phyloP scores from a whole-genome alignment of 2,888 invertebrate genomes.

The Acanthopleura granulata region DNA sequence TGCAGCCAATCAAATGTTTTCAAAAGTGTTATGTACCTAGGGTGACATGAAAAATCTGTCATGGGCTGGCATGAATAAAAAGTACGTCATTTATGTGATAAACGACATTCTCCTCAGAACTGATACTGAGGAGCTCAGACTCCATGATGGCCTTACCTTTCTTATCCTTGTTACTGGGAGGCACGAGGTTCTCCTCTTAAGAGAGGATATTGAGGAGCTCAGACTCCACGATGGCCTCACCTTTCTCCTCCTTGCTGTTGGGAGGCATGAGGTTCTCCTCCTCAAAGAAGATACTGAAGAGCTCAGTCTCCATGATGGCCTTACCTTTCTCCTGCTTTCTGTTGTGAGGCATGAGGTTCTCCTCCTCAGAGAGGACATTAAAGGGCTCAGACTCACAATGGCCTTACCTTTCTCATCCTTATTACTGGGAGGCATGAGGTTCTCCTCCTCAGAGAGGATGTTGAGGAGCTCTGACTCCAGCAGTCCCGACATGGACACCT shows the following conservation, averaged over 20 bases:
- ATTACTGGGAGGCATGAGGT: conserved; percentile 29
- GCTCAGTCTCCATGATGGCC: not conserved
- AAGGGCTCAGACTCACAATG: not conserved
- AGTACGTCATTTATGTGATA: no score
- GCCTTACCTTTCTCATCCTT: conserved; percentile 65
- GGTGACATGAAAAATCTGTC: no score
- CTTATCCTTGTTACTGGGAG: conserved; percentile 53
- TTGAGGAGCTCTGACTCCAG: conserved; percentile 15
- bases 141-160: conserved; percentile 48
- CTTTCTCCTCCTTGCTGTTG: conserved; percentile 64
- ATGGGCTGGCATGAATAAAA: no score
- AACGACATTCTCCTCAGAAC: not conserved
- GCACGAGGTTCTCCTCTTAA: not conserved
- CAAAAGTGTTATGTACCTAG: no score
- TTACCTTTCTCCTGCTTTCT: conserved; percentile 48
- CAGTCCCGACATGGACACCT: conserved; percentile 3
- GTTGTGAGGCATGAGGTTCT: conserved; percentile 16
- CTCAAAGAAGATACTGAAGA: not conserved
- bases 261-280: conserved; percentile 17
- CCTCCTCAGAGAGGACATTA: not conserved
- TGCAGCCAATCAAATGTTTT: no score
- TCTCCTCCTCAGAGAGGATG: conserved; percentile 13
- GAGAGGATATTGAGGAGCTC: not conserved
- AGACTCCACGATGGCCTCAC: conserved; percentile 32
- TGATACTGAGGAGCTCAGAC: conserved; percentile 2